These are phyloP conservation scores for Machimus rusticus DNA, from an alignment of 2,888 invertebrate genomes.

Conservation along the genomic window DNA sequence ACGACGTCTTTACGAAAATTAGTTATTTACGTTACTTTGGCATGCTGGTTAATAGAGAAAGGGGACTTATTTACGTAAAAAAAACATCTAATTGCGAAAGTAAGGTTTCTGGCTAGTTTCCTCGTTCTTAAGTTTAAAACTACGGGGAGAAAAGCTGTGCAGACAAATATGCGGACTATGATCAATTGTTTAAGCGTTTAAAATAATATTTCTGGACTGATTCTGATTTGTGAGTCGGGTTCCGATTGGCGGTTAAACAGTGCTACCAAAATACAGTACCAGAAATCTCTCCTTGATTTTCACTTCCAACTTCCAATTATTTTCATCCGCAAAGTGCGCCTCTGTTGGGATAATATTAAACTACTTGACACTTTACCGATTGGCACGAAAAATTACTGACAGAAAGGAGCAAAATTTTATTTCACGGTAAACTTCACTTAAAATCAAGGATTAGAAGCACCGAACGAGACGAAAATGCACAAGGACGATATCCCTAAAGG, in stretches of 20 bases:
- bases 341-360: not conserved
- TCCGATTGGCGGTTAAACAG: not conserved
- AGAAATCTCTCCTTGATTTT: not conserved
- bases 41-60: too few relatives aligned
- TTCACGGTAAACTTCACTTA: not conserved
- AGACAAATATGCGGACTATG: too few relatives aligned
- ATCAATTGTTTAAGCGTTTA: too few relatives aligned
- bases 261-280: not conserved
- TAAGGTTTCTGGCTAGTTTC: too few relatives aligned
- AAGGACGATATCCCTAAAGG: constrained; percentile 15
- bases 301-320: not conserved
- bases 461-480: constrained; percentile 3
- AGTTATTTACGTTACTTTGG: too few relatives aligned
- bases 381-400: not conserved
- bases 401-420: not conserved
- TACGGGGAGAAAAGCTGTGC: too few relatives aligned
- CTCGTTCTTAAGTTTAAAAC: too few relatives aligned
- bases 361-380: not conserved
- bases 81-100: too few relatives aligned
- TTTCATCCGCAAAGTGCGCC: not conserved
- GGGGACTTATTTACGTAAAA: too few relatives aligned
- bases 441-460: not conserved
- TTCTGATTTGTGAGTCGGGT: not conserved
- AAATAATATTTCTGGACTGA: not conserved
- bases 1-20: too few relatives aligned